Percentiles rank a stretch among this genome's conserved stretches.
These are phyloP conservation scores for Trichogramma pretiosum DNA, from an alignment of 1,140 invertebrate genomes.

Conservation along the genomic window DNA sequence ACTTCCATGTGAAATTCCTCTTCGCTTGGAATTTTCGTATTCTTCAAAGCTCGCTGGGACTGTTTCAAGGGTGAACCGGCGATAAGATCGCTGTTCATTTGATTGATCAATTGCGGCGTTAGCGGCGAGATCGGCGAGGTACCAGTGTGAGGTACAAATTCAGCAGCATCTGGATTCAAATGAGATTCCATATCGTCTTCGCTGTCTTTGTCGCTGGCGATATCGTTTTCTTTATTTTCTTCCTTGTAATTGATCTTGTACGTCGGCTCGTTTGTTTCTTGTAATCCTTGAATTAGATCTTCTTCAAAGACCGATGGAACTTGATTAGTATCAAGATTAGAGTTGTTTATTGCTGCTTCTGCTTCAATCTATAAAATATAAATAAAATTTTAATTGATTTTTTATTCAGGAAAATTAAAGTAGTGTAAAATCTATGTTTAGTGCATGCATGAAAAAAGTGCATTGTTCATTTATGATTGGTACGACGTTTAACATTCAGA, in stretches of 20 bases:
- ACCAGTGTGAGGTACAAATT: conserved; percentile 57
- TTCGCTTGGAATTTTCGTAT: conserved; percentile 53
- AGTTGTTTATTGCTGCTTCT: conserved; percentile 1
- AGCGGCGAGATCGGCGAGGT: conserved; percentile 44
- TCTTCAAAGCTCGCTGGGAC: conserved; percentile 44
- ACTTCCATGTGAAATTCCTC: conserved; percentile 56
- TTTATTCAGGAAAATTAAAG: no score
- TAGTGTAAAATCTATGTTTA: no score
- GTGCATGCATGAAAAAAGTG: no score
- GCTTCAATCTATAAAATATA: conserved; percentile 16
- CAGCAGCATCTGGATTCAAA: conserved; percentile 63
- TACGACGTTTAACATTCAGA: no score
- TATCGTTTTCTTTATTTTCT: no score
- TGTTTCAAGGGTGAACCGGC: conserved; percentile 57
- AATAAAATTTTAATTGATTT: no score
- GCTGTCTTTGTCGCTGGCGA: no score
- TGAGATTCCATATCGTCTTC: conserved; percentile 52
- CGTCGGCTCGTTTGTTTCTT: neutral
- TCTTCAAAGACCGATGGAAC: no score
- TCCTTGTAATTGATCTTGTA: neutral
- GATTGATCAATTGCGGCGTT: conserved; percentile 25
- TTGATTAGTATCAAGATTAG: no score
- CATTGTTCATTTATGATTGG: no score
- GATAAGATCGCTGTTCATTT: conserved; percentile 47
- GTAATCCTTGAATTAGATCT: neutral